These are phyloP conservation scores for Rhodophaea formosa DNA, from an alignment of 2,888 invertebrate species.

Conservation along the genomic window DNA sequence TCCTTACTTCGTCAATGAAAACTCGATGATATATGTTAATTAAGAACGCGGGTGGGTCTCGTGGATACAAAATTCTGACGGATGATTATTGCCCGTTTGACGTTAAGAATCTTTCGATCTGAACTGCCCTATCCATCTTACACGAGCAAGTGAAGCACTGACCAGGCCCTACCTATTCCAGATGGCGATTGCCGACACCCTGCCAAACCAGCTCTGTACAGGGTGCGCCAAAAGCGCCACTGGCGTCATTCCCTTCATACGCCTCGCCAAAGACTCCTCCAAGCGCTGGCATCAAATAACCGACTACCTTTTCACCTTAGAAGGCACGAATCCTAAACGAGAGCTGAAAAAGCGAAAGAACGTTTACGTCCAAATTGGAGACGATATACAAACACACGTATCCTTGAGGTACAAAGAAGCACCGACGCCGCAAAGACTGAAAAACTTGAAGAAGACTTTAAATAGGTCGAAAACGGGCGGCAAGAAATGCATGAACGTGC, in stretches of 20 bases:
- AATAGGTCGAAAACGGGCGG: slow-evolving; percentile 10
- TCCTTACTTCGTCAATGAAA: too few relatives aligned
- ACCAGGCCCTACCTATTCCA: slow-evolving; percentile 49
- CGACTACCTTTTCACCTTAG: slow-evolving; percentile 19
- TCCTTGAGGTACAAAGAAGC: neutral
- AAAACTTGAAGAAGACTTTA: slow-evolving; percentile 23
- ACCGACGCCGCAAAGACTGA: slow-evolving; percentile 4
- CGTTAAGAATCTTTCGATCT: too few relatives aligned
- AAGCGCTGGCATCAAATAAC: slow-evolving; percentile 42
- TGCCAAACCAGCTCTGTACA: slow-evolving; percentile 49
- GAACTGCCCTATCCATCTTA: too few relatives aligned
- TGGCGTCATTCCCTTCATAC: slow-evolving; percentile 41
- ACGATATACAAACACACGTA: slow-evolving; percentile 16
- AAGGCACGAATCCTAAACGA: neutral
- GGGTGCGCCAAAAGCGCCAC: slow-evolving; percentile 36
- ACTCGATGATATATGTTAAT: too few relatives aligned
- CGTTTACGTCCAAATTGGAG: slow-evolving; percentile 36
- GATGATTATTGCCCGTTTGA: too few relatives aligned
- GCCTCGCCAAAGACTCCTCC: slow-evolving; percentile 41
- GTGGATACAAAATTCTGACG: too few relatives aligned
- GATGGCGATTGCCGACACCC: slow-evolving; percentile 43
- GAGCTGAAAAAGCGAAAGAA: slow-evolving; percentile 33
- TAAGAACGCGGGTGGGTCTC: too few relatives aligned
- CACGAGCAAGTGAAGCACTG: slow-evolving; percentile 28
- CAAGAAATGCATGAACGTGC: slow-evolving; percentile 11